Evolutionary conservation across 2,113 vertebrate species (phyloP).

Genomic region (Mobula birostris): DNA sequence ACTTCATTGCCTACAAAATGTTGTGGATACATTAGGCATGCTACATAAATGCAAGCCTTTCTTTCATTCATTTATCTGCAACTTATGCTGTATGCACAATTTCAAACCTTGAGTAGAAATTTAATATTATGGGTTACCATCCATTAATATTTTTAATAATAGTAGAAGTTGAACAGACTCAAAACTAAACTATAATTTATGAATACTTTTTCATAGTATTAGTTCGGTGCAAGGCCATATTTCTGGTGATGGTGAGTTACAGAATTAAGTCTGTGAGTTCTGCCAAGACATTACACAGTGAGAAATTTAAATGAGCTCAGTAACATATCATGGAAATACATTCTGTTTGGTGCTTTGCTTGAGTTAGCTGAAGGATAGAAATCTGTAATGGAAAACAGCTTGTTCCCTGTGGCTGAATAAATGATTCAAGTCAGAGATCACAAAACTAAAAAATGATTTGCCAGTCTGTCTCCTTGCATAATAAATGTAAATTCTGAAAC

Average conservation of each 20-base stretch:
- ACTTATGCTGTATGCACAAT: not conserved
- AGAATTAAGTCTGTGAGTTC: not conserved
- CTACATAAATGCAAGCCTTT: too few species aligned
- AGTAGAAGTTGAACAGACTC: not conserved
- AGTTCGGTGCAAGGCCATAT: not conserved
- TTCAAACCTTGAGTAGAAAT: not conserved
- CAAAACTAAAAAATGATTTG: not conserved
- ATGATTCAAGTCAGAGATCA: not conserved
- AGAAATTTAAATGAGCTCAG: not conserved
- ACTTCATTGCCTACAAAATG: too few species aligned
- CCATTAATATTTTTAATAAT: not conserved
- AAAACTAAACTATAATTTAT: not conserved
- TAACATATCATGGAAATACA: not conserved
- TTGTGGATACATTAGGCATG: too few species aligned
- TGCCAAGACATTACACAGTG: not conserved
- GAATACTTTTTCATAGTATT: not conserved
- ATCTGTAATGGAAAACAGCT: not conserved
- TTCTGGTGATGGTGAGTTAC: not conserved
- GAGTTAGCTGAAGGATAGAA: not conserved
- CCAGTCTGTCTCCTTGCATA: not conserved
- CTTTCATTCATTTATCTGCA: not conserved
- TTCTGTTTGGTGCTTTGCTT: not conserved
- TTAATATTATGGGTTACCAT: not conserved
- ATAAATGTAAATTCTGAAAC: not conserved
- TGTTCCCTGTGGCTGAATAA: constrained; percentile 14